phyloP scores from a whole-genome alignment of 2,797 vertebrate genomes.

The Schizopygopsis pylzovi region DNA sequence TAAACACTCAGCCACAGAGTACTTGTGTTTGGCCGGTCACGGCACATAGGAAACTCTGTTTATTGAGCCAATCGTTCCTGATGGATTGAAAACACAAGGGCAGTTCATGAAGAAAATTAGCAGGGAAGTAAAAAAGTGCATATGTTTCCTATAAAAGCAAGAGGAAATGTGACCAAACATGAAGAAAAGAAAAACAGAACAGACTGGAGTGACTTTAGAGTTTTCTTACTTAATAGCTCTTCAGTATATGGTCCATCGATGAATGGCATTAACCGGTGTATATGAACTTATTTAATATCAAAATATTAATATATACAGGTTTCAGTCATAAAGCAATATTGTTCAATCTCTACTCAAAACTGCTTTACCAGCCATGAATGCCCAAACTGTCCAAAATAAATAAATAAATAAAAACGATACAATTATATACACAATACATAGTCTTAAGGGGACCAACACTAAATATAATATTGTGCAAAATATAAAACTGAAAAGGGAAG shows the following conservation, averaged over 20 bases:
- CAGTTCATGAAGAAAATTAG: constrained; percentile 57
- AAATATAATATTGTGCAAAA: not conserved
- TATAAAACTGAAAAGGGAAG: not conserved
- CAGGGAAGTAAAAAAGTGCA: constrained; percentile 39
- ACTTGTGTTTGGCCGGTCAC: constrained; percentile 55
- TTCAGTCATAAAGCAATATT: not conserved
- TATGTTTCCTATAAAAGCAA: constrained; percentile 40
- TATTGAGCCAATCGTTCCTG: constrained; percentile 59
- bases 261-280: not conserved
- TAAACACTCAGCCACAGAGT: constrained; percentile 62
- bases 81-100: constrained; percentile 52
- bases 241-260: not conserved
- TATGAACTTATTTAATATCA: not conserved
- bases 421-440: not conserved
- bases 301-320: not conserved
- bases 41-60: constrained; percentile 61
- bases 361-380: not conserved
- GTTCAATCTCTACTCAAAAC: not conserved
- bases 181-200: not conserved
- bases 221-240: not conserved
- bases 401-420: no score
- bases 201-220: not conserved
- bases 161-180: constrained; percentile 6
- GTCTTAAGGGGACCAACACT: not conserved
- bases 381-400: no score